phyloP scores from a whole-genome alignment of 2,113 vertebrate species.

The Oreochromis aureus region DNA sequence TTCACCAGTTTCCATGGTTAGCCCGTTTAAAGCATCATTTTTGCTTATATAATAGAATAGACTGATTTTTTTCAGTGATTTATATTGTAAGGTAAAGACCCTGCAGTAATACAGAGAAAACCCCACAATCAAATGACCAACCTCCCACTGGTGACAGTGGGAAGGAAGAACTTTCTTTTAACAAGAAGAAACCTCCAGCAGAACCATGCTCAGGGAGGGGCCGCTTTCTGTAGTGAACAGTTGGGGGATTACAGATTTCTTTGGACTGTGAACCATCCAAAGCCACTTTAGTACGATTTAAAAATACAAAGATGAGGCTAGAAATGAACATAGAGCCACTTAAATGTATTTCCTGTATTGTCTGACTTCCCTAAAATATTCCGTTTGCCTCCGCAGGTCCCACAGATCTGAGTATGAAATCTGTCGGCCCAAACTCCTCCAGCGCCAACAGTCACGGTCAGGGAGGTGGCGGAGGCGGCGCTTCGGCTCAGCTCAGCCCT shows the following conservation, averaged over 20 bases:
- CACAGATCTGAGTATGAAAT: conserved; percentile 99
- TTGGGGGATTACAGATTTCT: background rate
- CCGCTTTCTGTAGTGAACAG: background rate
- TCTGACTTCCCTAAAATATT: background rate
- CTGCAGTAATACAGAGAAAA: background rate
- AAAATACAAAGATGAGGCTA: background rate
- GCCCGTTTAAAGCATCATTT: background rate
- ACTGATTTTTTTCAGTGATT: background rate
- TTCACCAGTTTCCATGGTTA: background rate
- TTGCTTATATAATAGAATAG: background rate
- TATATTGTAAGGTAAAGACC: background rate
- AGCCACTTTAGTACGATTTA: rapidly evolving
- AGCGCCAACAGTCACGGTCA: conserved; percentile 85
- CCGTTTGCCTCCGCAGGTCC: conserved; percentile 76
- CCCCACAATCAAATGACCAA: background rate
- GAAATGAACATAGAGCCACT: background rate
- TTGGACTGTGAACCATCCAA: background rate
- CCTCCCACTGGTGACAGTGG: background rate
- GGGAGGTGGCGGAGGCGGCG: conserved; percentile 81
- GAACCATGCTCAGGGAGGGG: background rate
- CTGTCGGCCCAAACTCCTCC: conserved; percentile 85
- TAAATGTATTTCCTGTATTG: background rate
- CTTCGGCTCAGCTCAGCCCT: conserved; percentile 92
- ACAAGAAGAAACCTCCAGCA: background rate
- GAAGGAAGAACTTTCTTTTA: background rate